These are phyloP conservation scores for Rallus limicola DNA, from an alignment of 2,113 vertebrate species.

Conservation along the genomic window DNA sequence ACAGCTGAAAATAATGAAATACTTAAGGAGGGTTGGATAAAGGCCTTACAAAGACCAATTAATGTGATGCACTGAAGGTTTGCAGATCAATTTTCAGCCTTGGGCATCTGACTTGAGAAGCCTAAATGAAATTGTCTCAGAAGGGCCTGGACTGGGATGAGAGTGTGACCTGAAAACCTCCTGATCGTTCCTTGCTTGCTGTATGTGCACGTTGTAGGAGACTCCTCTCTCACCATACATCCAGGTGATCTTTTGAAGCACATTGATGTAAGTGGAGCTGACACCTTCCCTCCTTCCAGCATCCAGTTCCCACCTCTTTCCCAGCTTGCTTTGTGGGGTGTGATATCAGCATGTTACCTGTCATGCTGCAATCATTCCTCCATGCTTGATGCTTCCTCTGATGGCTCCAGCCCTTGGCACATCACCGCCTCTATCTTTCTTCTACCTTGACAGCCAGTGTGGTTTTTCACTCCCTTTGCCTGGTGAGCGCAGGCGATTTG, in stretches of 20 bases:
- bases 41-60: not conserved
- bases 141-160: not conserved
- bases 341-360: not conserved
- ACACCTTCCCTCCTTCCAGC: not conserved
- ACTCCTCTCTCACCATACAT: not conserved
- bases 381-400: not conserved
- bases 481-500: not conserved
- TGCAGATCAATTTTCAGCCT: not conserved
- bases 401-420: not conserved
- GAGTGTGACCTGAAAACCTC: not conserved
- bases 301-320: not conserved
- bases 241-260: not conserved
- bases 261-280: not conserved
- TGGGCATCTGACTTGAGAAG: not conserved
- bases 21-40: not conserved
- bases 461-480: not conserved
- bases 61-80: not conserved
- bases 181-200: fast-evolving
- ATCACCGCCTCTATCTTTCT: not conserved
- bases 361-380: not conserved
- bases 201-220: fast-evolving
- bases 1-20: not conserved
- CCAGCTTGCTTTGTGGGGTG: not conserved
- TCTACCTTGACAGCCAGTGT: not conserved
- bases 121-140: not conserved